Evolutionary conservation across 2,113 vertebrate species (phyloP).

Genomic region (Crotalus horridus): DNA sequence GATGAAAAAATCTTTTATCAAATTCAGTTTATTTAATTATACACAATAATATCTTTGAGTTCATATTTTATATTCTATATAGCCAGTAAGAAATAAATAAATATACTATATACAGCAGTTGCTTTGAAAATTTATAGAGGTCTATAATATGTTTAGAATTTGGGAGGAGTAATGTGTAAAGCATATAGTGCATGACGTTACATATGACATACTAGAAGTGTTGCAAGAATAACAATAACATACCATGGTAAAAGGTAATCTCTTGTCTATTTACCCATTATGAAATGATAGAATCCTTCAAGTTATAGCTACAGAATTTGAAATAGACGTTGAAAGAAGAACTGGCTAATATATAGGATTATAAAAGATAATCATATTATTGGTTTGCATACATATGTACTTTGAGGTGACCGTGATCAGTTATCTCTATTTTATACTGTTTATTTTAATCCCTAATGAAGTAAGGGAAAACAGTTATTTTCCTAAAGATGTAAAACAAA

Average conservation of each 20-base stretch:
- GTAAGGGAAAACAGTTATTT: not conserved
- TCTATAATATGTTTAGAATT: not conserved
- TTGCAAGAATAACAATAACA: not conserved
- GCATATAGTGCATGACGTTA: not conserved
- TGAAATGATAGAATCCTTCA: not conserved
- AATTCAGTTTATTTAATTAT: not conserved
- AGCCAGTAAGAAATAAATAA: not conserved
- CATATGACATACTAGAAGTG: not conserved
- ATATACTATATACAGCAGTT: not conserved
- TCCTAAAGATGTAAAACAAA: conserved; percentile 6
- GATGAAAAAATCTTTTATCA: not conserved
- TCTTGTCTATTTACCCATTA: not conserved
- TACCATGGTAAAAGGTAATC: not conserved
- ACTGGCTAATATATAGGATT: not conserved
- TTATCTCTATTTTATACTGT: not conserved
- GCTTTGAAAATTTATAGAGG: not conserved
- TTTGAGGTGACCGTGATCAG: not conserved
- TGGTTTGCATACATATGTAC: not conserved
- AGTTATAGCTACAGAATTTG: not conserved
- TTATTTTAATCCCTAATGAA: not conserved
- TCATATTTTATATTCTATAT: not conserved
- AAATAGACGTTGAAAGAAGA: not conserved
- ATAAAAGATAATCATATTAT: not conserved
- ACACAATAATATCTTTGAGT: not conserved
- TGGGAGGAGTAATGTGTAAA: not conserved